Conservation (phyloP, 2,797 vertebrate species). For the Phalanger gymnotis region DNA sequence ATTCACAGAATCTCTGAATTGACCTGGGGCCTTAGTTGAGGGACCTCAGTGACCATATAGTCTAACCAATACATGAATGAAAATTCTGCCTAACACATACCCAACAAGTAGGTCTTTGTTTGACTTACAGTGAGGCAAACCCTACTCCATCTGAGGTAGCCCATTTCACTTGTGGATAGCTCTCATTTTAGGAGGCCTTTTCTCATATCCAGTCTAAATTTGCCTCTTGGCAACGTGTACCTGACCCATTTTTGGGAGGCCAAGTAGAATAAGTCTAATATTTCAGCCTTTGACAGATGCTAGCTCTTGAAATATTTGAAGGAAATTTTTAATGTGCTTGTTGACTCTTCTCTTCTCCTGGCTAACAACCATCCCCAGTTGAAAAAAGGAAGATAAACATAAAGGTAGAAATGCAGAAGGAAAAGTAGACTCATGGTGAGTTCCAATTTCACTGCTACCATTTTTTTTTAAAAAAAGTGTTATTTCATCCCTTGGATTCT, state of each 20-base stretch:
- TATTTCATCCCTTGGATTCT: neutral
- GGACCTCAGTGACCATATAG: neutral
- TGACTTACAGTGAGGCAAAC: neutral
- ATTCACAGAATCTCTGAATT: neutral
- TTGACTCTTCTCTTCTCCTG: neutral
- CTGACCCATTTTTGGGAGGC: neutral
- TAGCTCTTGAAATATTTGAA: neutral
- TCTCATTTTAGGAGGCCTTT: neutral
- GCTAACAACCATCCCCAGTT: neutral
- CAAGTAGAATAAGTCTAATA: neutral
- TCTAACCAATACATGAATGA: neutral
- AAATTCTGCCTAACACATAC: neutral
- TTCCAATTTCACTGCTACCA: neutral
- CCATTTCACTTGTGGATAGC: neutral
- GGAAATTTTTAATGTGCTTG: neutral
- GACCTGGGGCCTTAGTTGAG: no score
- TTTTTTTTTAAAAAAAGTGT: neutral
- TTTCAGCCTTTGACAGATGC: neutral
- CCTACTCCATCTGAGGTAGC: neutral
- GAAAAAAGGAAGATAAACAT: conserved; percentile 14
- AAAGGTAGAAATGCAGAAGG: conserved; percentile 17
- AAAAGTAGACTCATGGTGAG: neutral
- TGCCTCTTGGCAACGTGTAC: neutral
- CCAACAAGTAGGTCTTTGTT: neutral
- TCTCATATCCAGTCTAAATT: neutral